These are phyloP conservation scores for Dysmachus trigonus DNA, from an alignment of 2,888 invertebrate genomes.

Conservation along the genomic window DNA sequence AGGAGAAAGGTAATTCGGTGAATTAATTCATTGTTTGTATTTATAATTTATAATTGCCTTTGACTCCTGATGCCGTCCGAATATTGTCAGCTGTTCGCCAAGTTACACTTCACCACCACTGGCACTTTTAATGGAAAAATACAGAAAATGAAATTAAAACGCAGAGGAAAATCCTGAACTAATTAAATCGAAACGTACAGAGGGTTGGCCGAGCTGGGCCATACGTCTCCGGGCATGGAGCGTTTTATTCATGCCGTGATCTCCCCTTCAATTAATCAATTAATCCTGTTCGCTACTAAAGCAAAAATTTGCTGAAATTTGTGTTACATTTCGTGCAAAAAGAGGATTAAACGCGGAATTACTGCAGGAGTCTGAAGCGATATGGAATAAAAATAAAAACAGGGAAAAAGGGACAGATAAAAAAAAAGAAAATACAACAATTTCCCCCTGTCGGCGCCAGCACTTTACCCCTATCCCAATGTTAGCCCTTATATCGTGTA, in stretches of 20 bases:
- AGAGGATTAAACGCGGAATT: conserved; percentile 9
- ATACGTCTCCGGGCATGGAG: neutral
- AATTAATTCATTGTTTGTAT: neutral
- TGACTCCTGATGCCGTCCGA: neutral
- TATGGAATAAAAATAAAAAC: neutral
- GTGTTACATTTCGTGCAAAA: conserved; percentile 16
- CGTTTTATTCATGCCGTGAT: neutral
- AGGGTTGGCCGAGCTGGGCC: neutral
- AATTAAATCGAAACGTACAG: neutral
- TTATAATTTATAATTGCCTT: neutral
- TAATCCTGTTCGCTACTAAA: neutral
- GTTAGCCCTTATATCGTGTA: neutral
- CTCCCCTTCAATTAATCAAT: conserved; percentile 25
- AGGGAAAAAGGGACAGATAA: neutral
- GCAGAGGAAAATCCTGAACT: neutral
- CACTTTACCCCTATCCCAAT: neutral
- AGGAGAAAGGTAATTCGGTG: neutral
- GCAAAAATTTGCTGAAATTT: conserved; percentile 15
- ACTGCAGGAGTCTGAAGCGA: neutral
- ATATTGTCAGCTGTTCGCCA: neutral
- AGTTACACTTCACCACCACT: neutral
- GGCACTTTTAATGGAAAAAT: neutral
- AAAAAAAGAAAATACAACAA: neutral
- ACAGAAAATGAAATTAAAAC: neutral
- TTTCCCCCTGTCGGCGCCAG: neutral